Evolutionary conservation across 1,140 invertebrate genomes (phyloP), one percentile per base, ranked within the genome.

Genomic region (Acromyrmex heyeri): DNA sequence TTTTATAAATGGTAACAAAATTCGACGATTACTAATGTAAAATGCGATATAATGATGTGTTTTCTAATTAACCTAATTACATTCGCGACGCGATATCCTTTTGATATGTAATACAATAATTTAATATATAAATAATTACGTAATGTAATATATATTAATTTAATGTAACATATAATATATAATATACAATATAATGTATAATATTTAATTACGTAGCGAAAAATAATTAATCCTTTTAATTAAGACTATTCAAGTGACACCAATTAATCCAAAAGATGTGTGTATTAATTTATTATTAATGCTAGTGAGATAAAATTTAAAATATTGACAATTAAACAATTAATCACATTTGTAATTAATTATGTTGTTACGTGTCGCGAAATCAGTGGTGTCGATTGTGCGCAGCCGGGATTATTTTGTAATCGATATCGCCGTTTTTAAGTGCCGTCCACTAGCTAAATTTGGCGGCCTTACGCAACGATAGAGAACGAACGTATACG

Each of bases 391-490:
- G 61, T 24, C 57, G 81, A 86, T 72, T 72, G 44, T 81, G 27
- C n/a, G 18, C 64, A 12, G 14, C 64, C 87, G 77, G 88, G 81
- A 86, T 91, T 87, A 92, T 93, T 94, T 94, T 93, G 94, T 94
- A 94, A 95, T 94, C 92, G 94, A 95, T 95, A 95, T 94, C 92
- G 86, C 88, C 89, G 89, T 94, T 93, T 94, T 93, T 86, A 93
- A 92, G 92, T 92, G 93, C 92, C 92, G 91, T 92, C 91, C 90
- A 89, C 91, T 85, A 92, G 92, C 93, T 94, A 95, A 95, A 94
- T 95, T 95, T 95, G 93, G 94, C 90, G 76, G 89, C 73, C 91
- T 91, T 92, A 92, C 82, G 90, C 92, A 92, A 92, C 91, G 65
- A 78, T 65, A 79, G 82, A 85, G 82, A 85, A 88, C 82, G 86